A percentile compares a stretch with the other conserved stretches of the same genome.
These are phyloP conservation scores for Acanthornis magna DNA, from an alignment of 2,797 vertebrate genomes.

Conservation along the genomic window DNA sequence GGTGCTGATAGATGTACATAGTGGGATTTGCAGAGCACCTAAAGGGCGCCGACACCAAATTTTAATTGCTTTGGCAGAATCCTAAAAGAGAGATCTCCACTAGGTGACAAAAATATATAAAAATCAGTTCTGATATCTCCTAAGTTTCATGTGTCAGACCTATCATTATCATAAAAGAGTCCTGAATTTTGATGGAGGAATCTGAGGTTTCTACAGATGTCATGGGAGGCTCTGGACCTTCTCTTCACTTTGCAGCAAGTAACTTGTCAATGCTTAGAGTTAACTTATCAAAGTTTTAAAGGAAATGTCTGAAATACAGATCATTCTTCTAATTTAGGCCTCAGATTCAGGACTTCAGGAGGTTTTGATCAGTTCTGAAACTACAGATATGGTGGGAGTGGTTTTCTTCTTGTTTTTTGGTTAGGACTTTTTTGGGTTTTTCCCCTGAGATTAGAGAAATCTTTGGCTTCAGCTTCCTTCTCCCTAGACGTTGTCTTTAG, in stretches of 20 bases:
- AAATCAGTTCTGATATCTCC: not conserved
- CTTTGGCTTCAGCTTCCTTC: not conserved
- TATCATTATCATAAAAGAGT: not conserved
- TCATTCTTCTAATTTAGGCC: not conserved
- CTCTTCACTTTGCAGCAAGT: not conserved
- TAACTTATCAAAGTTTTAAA: not conserved
- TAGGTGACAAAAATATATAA: not conserved
- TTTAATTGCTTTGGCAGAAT: not conserved
- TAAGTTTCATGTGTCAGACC: not conserved
- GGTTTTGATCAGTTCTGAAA: not conserved
- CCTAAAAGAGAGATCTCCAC: not conserved
- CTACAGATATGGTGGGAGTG: not conserved
- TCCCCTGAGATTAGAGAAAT: not conserved
- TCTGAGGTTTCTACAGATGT: not conserved
- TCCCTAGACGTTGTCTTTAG: not conserved
- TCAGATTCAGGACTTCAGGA: not conserved
- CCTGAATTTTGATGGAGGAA: not conserved
- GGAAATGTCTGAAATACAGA: not conserved
- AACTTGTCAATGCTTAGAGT: not conserved
- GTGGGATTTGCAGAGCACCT: not conserved
- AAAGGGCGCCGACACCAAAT: not conserved
- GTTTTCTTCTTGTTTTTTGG: not conserved
- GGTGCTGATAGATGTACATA: not conserved
- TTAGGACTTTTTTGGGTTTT: not conserved
- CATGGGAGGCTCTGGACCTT: fast-evolving